phyloP scores from a whole-genome alignment of 1,140 invertebrate genomes.

The Drosophila ambigua region DNA sequence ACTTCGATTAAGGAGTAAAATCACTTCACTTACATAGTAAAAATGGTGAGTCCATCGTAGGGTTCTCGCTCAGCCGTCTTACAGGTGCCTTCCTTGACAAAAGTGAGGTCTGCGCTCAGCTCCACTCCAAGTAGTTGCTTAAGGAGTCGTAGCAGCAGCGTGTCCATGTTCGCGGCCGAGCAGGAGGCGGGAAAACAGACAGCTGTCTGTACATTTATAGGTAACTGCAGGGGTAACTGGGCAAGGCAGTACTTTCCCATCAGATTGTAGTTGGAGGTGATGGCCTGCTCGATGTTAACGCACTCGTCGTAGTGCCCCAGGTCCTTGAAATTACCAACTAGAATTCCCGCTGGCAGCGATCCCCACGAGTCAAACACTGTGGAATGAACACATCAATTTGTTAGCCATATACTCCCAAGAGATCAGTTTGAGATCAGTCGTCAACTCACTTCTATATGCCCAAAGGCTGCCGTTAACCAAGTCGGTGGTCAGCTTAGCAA shows the following conservation, averaged over 20 bases:
- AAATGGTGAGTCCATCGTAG: conserved; percentile 40
- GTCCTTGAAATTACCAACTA: conserved; percentile 47
- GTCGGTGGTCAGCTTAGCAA: conserved; percentile 20
- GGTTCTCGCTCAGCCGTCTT: conserved; percentile 35
- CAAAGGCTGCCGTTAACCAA: conserved; percentile 30
- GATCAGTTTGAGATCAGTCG: neutral
- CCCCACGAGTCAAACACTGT: conserved; percentile 74
- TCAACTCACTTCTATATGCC: conserved; percentile 53
- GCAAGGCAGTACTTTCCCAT: conserved; percentile 60
- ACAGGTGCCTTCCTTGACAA: conserved; percentile 32
- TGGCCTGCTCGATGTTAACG: conserved; percentile 41
- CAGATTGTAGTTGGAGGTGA: conserved; percentile 8
- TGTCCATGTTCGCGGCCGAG: conserved; percentile 40
- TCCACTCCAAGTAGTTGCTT: conserved; percentile 30
- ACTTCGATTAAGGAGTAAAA: too few relatives aligned
- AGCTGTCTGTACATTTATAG: conserved; percentile 21
- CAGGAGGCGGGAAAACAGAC: conserved; percentile 57
- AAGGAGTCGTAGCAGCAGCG: conserved; percentile 23
- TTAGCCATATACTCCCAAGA: neutral
- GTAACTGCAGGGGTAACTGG: conserved; percentile 23
- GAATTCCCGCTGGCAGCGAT: conserved; percentile 60
- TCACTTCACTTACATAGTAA: conserved; percentile 51
- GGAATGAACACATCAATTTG: neutral
- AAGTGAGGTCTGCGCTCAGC: neutral
- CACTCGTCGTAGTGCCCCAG: conserved; percentile 70